These are phyloP conservation scores for Drosophila rufa DNA, from an alignment of 1,140 invertebrate species.

Conservation along the genomic window DNA sequence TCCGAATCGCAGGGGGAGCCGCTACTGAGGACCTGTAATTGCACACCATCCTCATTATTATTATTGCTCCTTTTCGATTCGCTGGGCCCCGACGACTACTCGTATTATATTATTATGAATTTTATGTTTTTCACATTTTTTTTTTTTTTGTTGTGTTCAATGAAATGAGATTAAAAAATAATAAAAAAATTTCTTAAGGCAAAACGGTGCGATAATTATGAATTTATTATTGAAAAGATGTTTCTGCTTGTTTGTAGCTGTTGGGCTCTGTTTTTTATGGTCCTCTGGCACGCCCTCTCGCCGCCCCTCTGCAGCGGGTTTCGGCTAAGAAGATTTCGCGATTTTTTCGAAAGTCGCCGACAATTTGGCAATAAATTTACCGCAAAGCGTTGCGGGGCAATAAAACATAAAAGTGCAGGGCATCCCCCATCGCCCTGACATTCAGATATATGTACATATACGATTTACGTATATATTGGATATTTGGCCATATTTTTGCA, in stretches of 20 bases:
- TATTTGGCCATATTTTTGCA: conserved; percentile 55
- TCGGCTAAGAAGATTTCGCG: conserved; percentile 52
- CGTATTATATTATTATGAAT: conserved; percentile 68
- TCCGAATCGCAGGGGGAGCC: conserved; percentile 43
- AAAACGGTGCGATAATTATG: conserved; percentile 71
- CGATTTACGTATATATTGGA: conserved; percentile 16
- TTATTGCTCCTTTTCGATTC: conserved; percentile 31
- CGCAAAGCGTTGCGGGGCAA: conserved; percentile 72
- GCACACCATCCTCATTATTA: conserved; percentile 44
- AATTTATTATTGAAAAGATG: conserved; percentile 76
- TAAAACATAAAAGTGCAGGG: conserved; percentile 75
- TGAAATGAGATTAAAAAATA: conserved; percentile 78
- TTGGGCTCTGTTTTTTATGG: conserved; percentile 54
- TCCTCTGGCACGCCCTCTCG: not conserved
- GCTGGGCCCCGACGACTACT: conserved; percentile 40
- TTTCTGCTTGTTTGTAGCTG: conserved; percentile 35
- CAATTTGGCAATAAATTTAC: conserved; percentile 80
- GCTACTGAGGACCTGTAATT: conserved; percentile 53
- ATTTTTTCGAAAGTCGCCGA: conserved; percentile 75
- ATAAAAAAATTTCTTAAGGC: conserved; percentile 80
- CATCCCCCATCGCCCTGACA: conserved; percentile 25
- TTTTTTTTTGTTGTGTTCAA: conserved; percentile 38
- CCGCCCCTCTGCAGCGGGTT: conserved; percentile 12
- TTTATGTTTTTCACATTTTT: conserved; percentile 32
- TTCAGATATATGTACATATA: not conserved